Evolutionary conservation across 2,888 invertebrate species (phyloP).

Genomic region (Noctua janthina): DNA sequence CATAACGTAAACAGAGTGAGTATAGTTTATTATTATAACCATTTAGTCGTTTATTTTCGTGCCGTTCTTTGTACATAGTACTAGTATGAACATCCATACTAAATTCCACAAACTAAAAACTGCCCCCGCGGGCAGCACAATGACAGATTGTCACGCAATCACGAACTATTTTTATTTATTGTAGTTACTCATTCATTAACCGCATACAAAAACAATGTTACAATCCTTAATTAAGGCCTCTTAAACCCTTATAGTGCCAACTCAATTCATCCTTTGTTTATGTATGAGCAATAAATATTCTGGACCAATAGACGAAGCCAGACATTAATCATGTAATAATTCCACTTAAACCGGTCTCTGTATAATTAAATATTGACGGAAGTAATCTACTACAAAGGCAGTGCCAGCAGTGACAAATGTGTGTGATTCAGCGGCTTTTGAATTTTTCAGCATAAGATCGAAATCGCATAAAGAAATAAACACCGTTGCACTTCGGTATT

Average conservation of each 20-base stretch:
- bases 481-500: background rate
- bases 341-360: slow-evolving; percentile 13
- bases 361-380: background rate
- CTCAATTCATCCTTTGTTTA: slow-evolving; percentile 24
- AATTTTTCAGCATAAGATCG: background rate
- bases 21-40: slow-evolving; percentile 32
- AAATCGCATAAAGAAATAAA: background rate
- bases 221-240: slow-evolving; percentile 17
- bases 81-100: background rate
- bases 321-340: slow-evolving; percentile 39
- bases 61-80: background rate
- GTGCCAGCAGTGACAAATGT: slow-evolving; percentile 24
- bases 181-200: slow-evolving; percentile 45
- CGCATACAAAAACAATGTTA: slow-evolving; percentile 13
- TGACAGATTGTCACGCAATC: slow-evolving; percentile 37
- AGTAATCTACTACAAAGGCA: slow-evolving; percentile 1
- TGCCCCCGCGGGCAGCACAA: slow-evolving; percentile 1
- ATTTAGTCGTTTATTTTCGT: slow-evolving; percentile 27
- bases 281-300: slow-evolving; percentile 33
- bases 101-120: slow-evolving; percentile 19
- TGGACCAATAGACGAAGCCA: slow-evolving; percentile 20
- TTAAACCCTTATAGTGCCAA: slow-evolving; percentile 6
- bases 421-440: background rate
- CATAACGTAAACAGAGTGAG: slow-evolving; percentile 28
- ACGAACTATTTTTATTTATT: slow-evolving; percentile 39